Conservation (phyloP, 2,797 vertebrate genomes). For the Borostomias antarcticus region DNA sequence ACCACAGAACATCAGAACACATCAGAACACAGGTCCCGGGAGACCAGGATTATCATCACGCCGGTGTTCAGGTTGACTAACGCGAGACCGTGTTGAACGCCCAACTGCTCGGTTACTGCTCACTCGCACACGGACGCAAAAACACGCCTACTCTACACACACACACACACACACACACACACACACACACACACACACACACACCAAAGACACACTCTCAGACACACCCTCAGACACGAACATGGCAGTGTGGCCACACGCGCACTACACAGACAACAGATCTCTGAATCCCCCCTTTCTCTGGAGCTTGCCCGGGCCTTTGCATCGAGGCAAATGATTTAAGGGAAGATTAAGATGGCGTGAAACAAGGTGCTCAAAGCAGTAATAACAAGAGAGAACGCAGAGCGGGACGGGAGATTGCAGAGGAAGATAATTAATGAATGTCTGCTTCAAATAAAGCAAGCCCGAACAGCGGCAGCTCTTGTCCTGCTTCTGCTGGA, state of each 20-base stretch:
- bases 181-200: constrained; percentile 11
- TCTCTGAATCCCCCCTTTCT: constrained; percentile 28
- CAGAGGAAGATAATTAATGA: constrained; percentile 70
- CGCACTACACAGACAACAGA: constrained; percentile 28
- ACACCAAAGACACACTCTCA: not conserved
- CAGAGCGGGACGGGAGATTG: constrained; percentile 64
- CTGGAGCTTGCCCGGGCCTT: constrained; percentile 55
- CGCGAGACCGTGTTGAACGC: too few relatives aligned
- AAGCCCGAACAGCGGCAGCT: constrained; percentile 63
- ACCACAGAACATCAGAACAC: too few relatives aligned
- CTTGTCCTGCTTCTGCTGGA: constrained; percentile 63
- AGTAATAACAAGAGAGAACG: constrained; percentile 59
- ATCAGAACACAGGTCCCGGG: too few relatives aligned
- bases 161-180: not conserved
- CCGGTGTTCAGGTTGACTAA: too few relatives aligned
- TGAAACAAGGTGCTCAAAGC: constrained; percentile 65
- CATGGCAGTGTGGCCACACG: constrained; percentile 22
- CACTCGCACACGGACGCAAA: too few relatives aligned
- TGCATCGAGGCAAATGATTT: constrained; percentile 44
- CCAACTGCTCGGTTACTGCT: too few relatives aligned
- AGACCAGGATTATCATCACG: too few relatives aligned
- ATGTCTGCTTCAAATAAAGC: constrained; percentile 62
- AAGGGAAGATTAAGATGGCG: constrained; percentile 67
- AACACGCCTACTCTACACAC: not conserved
- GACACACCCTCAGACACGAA: not conserved